Base-by-base conservation (phyloP, 2,888 invertebrate species). In the Psylliodes chrysocephalus region DNA sequence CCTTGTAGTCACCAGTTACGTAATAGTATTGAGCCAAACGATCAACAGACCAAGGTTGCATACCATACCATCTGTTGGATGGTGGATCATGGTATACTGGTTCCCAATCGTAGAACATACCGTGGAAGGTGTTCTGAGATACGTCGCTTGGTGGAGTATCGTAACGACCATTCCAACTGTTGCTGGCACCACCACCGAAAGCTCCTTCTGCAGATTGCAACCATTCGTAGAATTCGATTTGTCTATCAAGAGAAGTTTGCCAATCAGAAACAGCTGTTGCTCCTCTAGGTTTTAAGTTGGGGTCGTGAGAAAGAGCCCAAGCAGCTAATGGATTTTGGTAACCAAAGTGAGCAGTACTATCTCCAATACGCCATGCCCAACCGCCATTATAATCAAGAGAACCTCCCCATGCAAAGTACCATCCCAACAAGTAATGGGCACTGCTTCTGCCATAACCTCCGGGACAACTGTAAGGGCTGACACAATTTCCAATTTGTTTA, bases 81-180 rank as follows among this genome's bases (percentile, higher is more conserved):
- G 73, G 73, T 2, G 73, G 73, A 59, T 74, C 71, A 46, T 73
- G 73, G 60, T 73, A 73, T 6, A 72, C 72, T 15, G 73, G 73
- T 62, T 73, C 73, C 73, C 73, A 73, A 46, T 73, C 73, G 67
- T 73, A 72, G 65, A 67, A 72, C 72, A 72, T 69, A 51, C 73
- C 73, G 55, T 73, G 69, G 66, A 74, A 74, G 14, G 67, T 68
- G 44, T 72, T 68, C n/a, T 47, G 14, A 19, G 68, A 67, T 6
- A 74, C 38, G 12, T 72, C 66, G n/a, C 38, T 14, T 10, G 59
- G 42, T 1, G 74, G 73, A 10, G 69, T 68, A 38, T 72, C 74
- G 52, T 73, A 74, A 42, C 74, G 69, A 44, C 72, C 72, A 10
- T 74, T 71, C 70, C 72, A 72, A 6, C 69, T 71, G 68, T 74